Evolutionary conservation across 2,797 vertebrate species (phyloP).

Genomic region (Microcaecilia unicolor): DNA sequence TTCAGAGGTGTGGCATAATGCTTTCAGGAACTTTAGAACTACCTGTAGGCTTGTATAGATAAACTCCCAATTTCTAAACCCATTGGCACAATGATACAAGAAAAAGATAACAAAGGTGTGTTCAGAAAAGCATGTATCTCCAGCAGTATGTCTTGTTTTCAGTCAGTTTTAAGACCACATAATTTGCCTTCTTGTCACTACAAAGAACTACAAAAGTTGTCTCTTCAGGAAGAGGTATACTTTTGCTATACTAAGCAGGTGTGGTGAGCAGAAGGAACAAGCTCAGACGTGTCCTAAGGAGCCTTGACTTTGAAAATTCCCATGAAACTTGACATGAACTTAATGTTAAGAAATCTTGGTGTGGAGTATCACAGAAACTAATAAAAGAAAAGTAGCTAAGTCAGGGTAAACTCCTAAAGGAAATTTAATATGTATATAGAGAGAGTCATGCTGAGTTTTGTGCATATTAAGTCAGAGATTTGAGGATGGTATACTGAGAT

Average conservation of each 20-base stretch:
- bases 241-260: slow-evolving; percentile 14
- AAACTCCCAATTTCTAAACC: no score
- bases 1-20: no score
- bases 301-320: slow-evolving; percentile 13
- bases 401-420: slow-evolving; percentile 13
- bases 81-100: no score
- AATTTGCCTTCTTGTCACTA: background rate
- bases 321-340: slow-evolving; percentile 26
- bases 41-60: no score
- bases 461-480: no score
- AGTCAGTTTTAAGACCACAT: background rate
- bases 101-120: no score
- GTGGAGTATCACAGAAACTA: slow-evolving; percentile 35
- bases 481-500: no score
- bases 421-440: slow-evolving; percentile 7
- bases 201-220: background rate
- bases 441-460: background rate
- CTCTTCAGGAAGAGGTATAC: background rate
- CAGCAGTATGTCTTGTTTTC: no score
- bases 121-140: no score
- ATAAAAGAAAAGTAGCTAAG: slow-evolving; percentile 20
- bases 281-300: slow-evolving; percentile 18
- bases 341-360: slow-evolving; percentile 37
- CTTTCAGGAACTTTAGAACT: no score
- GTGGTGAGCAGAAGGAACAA: slow-evolving; percentile 19